Evolutionary conservation across 2,888 invertebrate species (phyloP), one percentile per base, ranked within the genome.

Genomic region (Dryobota labecula): DNA sequence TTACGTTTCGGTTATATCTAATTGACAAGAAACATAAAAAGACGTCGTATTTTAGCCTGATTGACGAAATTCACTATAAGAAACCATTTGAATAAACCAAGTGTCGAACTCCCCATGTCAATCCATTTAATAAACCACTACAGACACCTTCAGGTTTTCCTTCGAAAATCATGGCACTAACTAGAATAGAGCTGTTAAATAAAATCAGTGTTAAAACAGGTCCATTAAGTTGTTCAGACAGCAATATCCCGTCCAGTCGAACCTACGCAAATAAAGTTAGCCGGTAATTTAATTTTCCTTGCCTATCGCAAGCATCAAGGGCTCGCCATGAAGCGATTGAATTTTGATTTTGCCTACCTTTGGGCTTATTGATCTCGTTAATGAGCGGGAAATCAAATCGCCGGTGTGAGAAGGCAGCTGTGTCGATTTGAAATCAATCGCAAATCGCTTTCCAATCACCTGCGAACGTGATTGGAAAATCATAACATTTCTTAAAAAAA

Each of bases 201-300:
- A 78, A 79, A 81, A 80, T 62, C 71, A 66, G 84, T 78, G 83
- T 79, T 86, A 76, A 82, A 83, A 79, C 78, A 66, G 61, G 73
- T 82, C 67, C 51, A 85, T 86, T 85, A 84, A 85, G 73, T 80
- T 84, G 81, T 83, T 85, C 88, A 91, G 91, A 91, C 90, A 81
- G 89, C 86, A 93, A 95, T 94, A 92, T 93, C 94, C 93, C 90
- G 91, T 90, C 87, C 84, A 88, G 83, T 84, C 87, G 82, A 86
- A 81, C 80, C 85, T 83, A 84, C 85, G 86, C 83, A 86, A 83
- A 80, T 86, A 80, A 82, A 75, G 81, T 79, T 84, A 77, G 76
- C 80, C 75, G 78, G 84, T 87, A 89, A 92, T 88, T 88, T 83
- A 79, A 89, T 91, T 91, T 88, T 84, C 83, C 74, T 71, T 73